A percentile compares a stretch with the other conserved stretches of the same genome.
phyloP scores from a whole-genome alignment of 2,888 invertebrate species.

The Tholera decimalis region DNA sequence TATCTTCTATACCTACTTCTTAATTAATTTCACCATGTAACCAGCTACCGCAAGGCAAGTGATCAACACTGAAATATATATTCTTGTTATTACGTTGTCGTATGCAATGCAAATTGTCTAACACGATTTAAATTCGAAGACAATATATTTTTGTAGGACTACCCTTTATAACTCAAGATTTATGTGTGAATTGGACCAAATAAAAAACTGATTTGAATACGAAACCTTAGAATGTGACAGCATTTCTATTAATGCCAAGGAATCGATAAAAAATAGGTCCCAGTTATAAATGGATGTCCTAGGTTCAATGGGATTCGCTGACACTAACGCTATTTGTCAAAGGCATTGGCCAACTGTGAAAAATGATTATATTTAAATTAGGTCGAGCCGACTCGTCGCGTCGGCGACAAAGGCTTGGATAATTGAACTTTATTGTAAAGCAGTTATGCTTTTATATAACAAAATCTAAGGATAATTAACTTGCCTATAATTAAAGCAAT shows the following conservation, averaged over 20 bases:
- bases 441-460: constrained; percentile 4
- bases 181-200: constrained; percentile 27
- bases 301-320: constrained; percentile 45
- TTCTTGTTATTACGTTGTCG: constrained; percentile 26
- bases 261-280: constrained; percentile 35
- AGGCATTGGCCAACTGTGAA: constrained; percentile 51
- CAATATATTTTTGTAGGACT: constrained; percentile 23
- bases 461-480: constrained; percentile 8
- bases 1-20: constrained; percentile 7
- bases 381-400: constrained; percentile 2
- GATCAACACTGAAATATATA: constrained; percentile 10
- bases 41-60: constrained; percentile 44
- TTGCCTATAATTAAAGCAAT: background rate
- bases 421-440: constrained; percentile 9
- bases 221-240: constrained; percentile 21
- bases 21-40: constrained; percentile 11
- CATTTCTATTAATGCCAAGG: constrained; percentile 21
- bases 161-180: constrained; percentile 42
- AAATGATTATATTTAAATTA: constrained; percentile 26
- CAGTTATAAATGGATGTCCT: constrained; percentile 49
- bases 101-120: constrained; percentile 42
- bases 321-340: constrained; percentile 47
- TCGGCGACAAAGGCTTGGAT: constrained; percentile 22
- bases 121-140: constrained; percentile 42
- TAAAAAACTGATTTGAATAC: constrained; percentile 29